A percentile compares a stretch with the other conserved stretches of the same genome.
These are phyloP conservation scores for Acyrthosiphon pisum DNA, from an alignment of 1,140 invertebrate genomes.

Conservation along the genomic window DNA sequence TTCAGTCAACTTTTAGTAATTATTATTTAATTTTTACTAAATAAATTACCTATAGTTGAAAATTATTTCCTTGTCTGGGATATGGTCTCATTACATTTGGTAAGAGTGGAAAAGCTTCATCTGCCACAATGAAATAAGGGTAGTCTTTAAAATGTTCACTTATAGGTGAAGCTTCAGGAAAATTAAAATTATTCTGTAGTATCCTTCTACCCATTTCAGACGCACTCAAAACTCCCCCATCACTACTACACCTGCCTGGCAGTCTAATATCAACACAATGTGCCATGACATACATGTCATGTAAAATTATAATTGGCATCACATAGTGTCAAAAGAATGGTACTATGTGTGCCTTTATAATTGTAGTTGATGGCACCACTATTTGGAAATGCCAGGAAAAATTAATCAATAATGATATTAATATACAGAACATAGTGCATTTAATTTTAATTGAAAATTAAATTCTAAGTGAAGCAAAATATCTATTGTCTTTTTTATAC, in stretches of 20 bases:
- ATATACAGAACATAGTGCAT: too few species aligned
- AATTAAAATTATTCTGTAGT: not conserved
- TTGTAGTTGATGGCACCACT: not conserved
- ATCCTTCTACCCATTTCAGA: not conserved
- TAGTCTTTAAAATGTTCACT: not conserved
- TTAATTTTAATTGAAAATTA: not conserved
- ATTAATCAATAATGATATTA: not conserved
- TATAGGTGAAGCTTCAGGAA: not conserved
- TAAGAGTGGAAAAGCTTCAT: not conserved
- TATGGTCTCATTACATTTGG: not conserved
- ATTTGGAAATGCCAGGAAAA: not conserved
- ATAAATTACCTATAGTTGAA: not conserved
- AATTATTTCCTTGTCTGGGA: not conserved
- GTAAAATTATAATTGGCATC: not conserved
- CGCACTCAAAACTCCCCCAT: too few species aligned
- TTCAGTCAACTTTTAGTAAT: not conserved
- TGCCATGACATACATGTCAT: too few species aligned
- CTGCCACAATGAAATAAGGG: conserved; percentile 3
- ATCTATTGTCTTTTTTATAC: not conserved
- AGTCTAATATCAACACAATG: not conserved
- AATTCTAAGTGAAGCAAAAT: not conserved
- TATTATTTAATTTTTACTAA: not conserved
- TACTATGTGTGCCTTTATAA: not conserved
- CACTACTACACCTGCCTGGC: too few species aligned
- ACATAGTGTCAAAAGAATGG: not conserved